These are phyloP conservation scores for Scalopus aquaticus DNA, from an alignment of 2,113 vertebrate species.

Conservation along the genomic window DNA sequence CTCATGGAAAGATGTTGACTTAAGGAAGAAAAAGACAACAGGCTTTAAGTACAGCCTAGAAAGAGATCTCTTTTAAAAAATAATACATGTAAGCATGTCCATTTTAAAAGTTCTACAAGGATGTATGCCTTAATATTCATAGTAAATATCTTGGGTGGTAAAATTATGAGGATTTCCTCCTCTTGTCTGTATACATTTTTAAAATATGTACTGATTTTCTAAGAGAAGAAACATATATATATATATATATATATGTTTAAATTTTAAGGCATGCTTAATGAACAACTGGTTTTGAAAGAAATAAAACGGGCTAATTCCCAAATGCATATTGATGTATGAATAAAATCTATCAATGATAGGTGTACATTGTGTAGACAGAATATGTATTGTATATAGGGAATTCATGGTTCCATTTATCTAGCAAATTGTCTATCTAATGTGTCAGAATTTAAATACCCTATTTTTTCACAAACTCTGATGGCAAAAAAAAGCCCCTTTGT, in stretches of 20 bases:
- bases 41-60: neutral
- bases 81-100: neutral
- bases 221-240: neutral
- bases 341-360: neutral
- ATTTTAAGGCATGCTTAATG: neutral
- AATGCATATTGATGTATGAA: neutral
- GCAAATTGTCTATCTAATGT: neutral
- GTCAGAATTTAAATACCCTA: neutral
- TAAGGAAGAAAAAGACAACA: neutral
- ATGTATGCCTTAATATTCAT: neutral
- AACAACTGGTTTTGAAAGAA: neutral
- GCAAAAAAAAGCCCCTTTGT: neutral
- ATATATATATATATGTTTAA: no score
- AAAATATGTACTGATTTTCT: neutral
- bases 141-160: neutral
- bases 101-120: slow-evolving; percentile 26
- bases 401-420: neutral
- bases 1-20: neutral
- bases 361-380: neutral
- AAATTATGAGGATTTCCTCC: neutral
- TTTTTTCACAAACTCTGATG: neutral
- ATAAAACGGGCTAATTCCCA: neutral
- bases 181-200: neutral
- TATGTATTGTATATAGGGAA: neutral
- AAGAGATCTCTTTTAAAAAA: neutral